These are phyloP conservation scores for Plagodis pulveraria DNA, from an alignment of 2,888 invertebrate genomes.

Conservation along the genomic window DNA sequence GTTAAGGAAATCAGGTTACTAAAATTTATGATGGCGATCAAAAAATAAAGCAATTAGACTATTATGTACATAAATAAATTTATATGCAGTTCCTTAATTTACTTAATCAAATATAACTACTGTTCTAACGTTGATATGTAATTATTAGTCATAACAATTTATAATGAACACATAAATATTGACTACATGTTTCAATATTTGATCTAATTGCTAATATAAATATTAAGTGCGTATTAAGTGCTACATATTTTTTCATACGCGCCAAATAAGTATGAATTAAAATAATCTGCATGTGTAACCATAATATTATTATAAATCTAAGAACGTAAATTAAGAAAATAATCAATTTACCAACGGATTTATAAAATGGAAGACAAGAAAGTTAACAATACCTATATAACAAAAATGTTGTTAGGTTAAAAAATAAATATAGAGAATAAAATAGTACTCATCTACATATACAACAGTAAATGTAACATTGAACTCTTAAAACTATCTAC, in stretches of 20 bases:
- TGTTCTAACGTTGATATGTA: conserved; percentile 33
- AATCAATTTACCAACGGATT: not conserved
- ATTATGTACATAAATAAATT: conserved; percentile 46
- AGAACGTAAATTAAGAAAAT: conserved; percentile 3
- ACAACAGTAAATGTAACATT: too few species aligned
- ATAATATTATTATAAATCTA: conserved; percentile 9
- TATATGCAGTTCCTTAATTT: conserved; percentile 43
- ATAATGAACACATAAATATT: conserved; percentile 30
- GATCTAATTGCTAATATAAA: conserved; percentile 21
- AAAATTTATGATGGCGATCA: conserved; percentile 22
- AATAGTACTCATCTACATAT: too few species aligned
- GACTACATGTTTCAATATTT: conserved; percentile 21
- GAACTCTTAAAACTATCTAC: too few species aligned
- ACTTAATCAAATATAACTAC: conserved; percentile 36
- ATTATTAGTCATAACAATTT: conserved; percentile 38
- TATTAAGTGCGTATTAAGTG: conserved; percentile 21
- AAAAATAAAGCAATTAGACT: conserved; percentile 52
- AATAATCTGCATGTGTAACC: not conserved
- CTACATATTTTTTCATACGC: conserved; percentile 12
- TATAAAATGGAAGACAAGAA: too few species aligned
- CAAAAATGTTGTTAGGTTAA: too few species aligned
- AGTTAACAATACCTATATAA: too few species aligned
- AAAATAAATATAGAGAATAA: too few species aligned
- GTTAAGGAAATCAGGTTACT: conserved; percentile 28
- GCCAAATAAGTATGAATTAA: conserved; percentile 11